Conservation (phyloP, 1,140 invertebrate species). For the Drosophila nigrodunni region DNA sequence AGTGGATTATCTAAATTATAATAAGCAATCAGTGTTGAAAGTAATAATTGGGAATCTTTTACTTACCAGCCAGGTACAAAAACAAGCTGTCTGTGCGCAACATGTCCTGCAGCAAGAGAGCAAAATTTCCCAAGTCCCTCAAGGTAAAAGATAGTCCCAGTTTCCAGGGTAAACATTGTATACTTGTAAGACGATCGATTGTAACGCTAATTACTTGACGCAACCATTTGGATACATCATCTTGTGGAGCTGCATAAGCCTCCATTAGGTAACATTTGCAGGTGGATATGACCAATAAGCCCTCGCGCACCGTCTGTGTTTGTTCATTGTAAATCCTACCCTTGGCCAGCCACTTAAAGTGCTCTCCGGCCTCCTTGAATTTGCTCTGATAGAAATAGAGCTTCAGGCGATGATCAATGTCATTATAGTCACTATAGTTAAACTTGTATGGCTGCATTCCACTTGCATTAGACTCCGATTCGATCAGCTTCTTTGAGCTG, state of each 20-base stretch:
- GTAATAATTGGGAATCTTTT: neutral
- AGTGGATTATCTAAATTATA: constrained; percentile 79
- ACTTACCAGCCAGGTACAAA: constrained; percentile 65
- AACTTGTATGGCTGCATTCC: constrained; percentile 84
- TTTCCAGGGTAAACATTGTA: constrained; percentile 77
- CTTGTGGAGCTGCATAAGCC: constrained; percentile 85
- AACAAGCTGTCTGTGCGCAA: constrained; percentile 72
- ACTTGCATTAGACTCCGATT: constrained; percentile 40
- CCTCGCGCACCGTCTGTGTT: constrained; percentile 75
- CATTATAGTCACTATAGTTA: constrained; percentile 86
- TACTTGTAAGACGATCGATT: constrained; percentile 57
- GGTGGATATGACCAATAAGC: constrained; percentile 86
- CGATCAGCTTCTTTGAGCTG: constrained; percentile 69
- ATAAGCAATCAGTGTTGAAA: neutral
- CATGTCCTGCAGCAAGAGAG: constrained; percentile 73
- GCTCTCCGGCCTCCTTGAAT: constrained; percentile 86
- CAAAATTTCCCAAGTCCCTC: constrained; percentile 63
- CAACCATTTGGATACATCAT: constrained; percentile 81
- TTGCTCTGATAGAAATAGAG: constrained; percentile 86
- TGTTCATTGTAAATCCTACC: constrained; percentile 85
- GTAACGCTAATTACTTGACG: constrained; percentile 58
- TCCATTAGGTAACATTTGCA: constrained; percentile 86
- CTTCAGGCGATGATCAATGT: constrained; percentile 87
- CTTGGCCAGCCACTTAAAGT: constrained; percentile 86
- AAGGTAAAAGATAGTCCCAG: constrained; percentile 69